Evolutionary conservation across 2,888 invertebrate species (phyloP), one percentile per base, ranked within the genome.

Genomic region (Polydrusus tereticollis): DNA sequence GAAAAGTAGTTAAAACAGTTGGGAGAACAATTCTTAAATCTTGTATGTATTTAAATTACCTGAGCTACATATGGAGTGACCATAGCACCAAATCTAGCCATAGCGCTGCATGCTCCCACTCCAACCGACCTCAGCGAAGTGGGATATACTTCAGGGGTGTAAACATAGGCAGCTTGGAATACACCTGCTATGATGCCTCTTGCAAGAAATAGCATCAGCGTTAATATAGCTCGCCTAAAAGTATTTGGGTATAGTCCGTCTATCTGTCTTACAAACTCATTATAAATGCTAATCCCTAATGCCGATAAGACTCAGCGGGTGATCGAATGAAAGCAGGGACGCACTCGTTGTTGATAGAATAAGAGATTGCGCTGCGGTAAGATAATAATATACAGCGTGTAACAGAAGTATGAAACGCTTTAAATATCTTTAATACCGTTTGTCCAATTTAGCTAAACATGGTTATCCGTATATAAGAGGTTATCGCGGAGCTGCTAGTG

Each of bases 91-190:
- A 97, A 88, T 47, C 98, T 87, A 0, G 97, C 97, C 87, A 96
- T 93, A 0, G 94, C 94, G 78, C 96, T 96, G 82, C 96, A 96
- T 0, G 94, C 93, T 5, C 97, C 97, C n/a, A 98, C 93, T 0
- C 97, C 97, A 4, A 96, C 91, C 1, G 97, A 93, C 67, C 97
- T 86, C 57, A 97, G 86, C 18, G 95, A 93, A 0, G 96, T 96
- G 0, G 97, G 97, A 83, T 97, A 97, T 2, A 96, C 94, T 90
- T 97, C 97, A 6, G 97, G 97, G 5, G 97, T 98, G 82, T 98
- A 98, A 4, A 97, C 96, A 82, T 97, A 98, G 0, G 96, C 96
- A 0, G 96, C 96, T 88, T 97, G 97, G 84, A 98, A 98, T 1
- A 97, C 91, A 0, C 97, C 97, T 18, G 97, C 96, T 78, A 97